These are phyloP conservation scores for Mormyrus iriodes DNA, from an alignment of 2,113 vertebrate genomes.

Conservation along the genomic window DNA sequence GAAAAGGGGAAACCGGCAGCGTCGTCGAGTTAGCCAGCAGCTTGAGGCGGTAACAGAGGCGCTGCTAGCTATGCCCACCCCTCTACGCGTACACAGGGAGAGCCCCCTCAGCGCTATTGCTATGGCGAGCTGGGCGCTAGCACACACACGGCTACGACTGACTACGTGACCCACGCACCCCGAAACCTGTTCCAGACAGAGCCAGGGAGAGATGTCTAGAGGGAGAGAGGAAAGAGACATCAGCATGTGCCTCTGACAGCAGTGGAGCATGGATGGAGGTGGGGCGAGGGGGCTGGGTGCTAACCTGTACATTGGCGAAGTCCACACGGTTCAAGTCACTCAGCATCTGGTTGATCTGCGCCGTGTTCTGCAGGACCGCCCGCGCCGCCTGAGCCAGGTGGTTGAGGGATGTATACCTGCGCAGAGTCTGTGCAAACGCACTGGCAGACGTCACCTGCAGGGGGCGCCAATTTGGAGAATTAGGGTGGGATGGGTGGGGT, in stretches of 20 bases:
- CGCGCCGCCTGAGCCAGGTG: not conserved
- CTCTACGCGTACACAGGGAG: not conserved
- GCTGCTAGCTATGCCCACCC: not conserved
- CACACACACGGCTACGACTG: not conserved
- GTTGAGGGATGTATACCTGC: not conserved
- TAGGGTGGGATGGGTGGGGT: not conserved
- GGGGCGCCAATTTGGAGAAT: not conserved
- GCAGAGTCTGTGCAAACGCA: not conserved
- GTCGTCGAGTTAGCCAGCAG: not conserved
- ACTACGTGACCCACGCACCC: not conserved
- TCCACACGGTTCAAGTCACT: not conserved
- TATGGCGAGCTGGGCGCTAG: not conserved
- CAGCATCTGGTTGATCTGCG: not conserved
- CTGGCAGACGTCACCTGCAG: slow-evolving; percentile 73
- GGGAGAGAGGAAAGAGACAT: not conserved
- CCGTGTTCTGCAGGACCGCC: not conserved
- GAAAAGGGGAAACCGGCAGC: not conserved
- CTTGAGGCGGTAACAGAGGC: not conserved
- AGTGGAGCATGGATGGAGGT: slow-evolving; percentile 79
- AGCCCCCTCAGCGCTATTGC: not conserved
- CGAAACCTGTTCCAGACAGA: not conserved
- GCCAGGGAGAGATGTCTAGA: not conserved
- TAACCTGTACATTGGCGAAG: slow-evolving; percentile 66
- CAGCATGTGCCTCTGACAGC: slow-evolving; percentile 34
- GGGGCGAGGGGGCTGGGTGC: slow-evolving; percentile 84